Conservation (phyloP, 2,113 vertebrate genomes). For the Hylia prasina region DNA sequence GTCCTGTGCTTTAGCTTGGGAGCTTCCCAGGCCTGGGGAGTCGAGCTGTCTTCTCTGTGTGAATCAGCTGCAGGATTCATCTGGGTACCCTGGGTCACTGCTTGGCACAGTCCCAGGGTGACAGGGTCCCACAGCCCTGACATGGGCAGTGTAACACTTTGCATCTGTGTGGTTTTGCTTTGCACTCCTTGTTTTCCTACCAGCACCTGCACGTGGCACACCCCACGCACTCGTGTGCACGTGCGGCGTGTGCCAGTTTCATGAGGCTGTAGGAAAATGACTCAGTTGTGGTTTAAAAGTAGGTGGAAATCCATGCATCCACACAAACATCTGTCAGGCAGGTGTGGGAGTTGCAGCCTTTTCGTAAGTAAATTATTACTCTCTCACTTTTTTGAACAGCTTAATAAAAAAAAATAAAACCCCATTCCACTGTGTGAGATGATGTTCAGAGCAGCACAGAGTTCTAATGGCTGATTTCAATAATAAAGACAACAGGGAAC, state of each 20-base stretch:
- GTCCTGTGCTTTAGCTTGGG: neutral
- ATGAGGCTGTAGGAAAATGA: neutral
- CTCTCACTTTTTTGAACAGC: neutral
- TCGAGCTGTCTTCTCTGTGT: neutral
- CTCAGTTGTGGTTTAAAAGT: neutral
- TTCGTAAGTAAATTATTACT: neutral
- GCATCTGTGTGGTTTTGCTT: rapidly evolving
- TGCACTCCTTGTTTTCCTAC: neutral
- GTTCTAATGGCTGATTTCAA: constrained; percentile 48
- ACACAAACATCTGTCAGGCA: neutral
- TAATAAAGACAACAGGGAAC: constrained; percentile 48
- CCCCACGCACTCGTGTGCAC: rapidly evolving
- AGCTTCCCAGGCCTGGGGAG: neutral
- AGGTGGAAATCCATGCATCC: neutral
- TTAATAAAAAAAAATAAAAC: neutral
- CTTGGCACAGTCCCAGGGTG: too few species aligned
- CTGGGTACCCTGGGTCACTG: rapidly evolving
- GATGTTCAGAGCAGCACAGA: neutral
- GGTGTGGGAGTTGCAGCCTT: neutral
- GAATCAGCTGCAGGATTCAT: neutral
- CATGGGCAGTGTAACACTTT: rapidly evolving
- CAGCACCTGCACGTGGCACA: rapidly evolving
- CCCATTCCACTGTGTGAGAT: neutral
- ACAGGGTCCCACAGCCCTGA: rapidly evolving
- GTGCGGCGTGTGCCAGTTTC: neutral